These are phyloP conservation scores for Thunnus maccoyii DNA, from an alignment of 2,113 vertebrate species.

Conservation along the genomic window DNA sequence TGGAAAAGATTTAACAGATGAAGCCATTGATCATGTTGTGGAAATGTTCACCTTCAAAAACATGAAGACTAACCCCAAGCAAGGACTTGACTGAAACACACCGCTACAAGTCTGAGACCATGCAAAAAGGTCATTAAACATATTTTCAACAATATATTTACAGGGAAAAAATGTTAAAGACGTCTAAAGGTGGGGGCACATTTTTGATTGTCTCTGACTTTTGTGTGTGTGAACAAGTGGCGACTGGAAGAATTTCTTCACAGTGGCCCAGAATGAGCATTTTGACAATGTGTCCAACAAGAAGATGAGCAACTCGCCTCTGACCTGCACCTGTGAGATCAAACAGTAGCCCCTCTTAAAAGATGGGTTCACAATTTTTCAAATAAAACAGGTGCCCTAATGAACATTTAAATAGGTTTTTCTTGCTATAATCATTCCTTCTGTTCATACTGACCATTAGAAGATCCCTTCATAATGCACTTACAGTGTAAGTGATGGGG, in stretches of 20 bases:
- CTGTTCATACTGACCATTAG: too few relatives aligned
- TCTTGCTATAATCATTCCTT: too few relatives aligned
- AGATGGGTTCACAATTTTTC: too few relatives aligned
- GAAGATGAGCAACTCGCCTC: neutral
- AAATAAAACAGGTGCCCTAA: too few relatives aligned
- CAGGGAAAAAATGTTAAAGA: too few relatives aligned
- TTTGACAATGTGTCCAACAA: constrained; percentile 20
- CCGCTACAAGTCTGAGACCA: neutral
- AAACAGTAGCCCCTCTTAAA: neutral
- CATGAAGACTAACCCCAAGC: constrained; percentile 74
- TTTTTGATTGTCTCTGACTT: neutral
- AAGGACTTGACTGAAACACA: constrained; percentile 17
- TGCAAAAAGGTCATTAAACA: constrained; percentile 9
- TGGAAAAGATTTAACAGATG: constrained; percentile 72
- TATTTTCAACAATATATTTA: too few relatives aligned
- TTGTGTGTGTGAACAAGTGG: constrained; percentile 20
- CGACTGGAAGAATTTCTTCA: constrained; percentile 36
- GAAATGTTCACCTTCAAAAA: constrained; percentile 46
- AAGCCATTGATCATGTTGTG: constrained; percentile 73
- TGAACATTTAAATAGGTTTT: too few relatives aligned
- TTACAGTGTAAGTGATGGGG: too few relatives aligned
- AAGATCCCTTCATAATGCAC: too few relatives aligned
- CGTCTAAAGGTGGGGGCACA: too few relatives aligned
- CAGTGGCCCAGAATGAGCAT: constrained; percentile 16
- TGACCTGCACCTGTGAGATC: neutral